Evolutionary conservation across 2,113 vertebrate genomes (phyloP), one percentile per base, ranked within the genome.

Genomic region (Nyctibius bracteatus): DNA sequence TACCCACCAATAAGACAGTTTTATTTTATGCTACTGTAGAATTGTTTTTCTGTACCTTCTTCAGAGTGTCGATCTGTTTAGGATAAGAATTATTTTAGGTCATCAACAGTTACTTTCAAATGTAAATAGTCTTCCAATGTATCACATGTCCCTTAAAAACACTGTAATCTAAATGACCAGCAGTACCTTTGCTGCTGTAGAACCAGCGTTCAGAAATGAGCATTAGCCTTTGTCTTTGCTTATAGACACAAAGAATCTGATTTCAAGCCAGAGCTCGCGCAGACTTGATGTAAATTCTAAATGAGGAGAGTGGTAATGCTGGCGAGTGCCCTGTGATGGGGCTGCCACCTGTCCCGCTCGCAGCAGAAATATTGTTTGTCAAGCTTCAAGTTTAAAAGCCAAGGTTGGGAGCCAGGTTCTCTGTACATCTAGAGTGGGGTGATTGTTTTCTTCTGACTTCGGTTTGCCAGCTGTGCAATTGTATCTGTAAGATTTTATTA

Each of bases 221-320:
- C 2, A 0, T 94, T 95, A 95, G 82, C 92, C 89, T 96, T 97
- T 95, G 91, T 71, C 95, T 96, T 97, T 92, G 95, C 93, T 95
- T 87, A 93, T 68, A 97, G 95, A 90, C 91, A 52, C 16, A 74
- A 63, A 58, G 46, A 96, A 47, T 87, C 81, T 79, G 63, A 84
- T 96, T 75, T 44, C 33, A 74, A 97, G 95, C 95, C 97, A 97
- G 95, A 75, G 94, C 93, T 97, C 95, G 27, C 58, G 49, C 90
- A 88, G 90, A 87, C 62, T 97, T 80, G 93, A 94, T 96, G 92
- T 88, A 85, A 97, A 95, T 88, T 95, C 97, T 97, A 96, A 98
- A 98, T 91, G 97, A 97, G 95, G 97, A 95, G 86, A 74, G 54
- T 35, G 86, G 85, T 92, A 66, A 90, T 79, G 83, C 93, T 92